Base-by-base conservation (phyloP, 2,797 vertebrate genomes). In the Danio kyathit region DNA sequence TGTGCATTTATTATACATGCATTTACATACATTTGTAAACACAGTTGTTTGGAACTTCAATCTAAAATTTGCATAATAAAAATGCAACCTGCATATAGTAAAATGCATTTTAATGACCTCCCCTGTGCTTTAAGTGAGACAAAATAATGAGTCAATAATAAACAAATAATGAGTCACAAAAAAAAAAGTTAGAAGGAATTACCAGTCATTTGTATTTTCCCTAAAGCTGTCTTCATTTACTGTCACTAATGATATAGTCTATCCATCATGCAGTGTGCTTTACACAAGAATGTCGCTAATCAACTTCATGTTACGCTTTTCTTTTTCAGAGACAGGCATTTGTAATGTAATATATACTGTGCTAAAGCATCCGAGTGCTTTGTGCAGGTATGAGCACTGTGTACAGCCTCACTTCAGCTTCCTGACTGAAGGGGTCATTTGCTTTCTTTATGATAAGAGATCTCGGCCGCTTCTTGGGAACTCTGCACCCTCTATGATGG, bases 361-460 rank as follows among this genome's bases (percentile, higher is more conserved):
- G 41, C 54, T 75, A 65, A 86, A 74, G 81, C 82, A 85, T 76
- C 6, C 19, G 59, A 63, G 48, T 1, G 13, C 21, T 43, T 6
- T 44, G 74, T 12, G 17, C 82, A 83, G 57, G 69, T 82, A 84
- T 81, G 74, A 85, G 80, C 57, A 13, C n/a, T 46, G 46, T 92
- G 91, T 91, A 91, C 90, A 57, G 83, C 73, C 17, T 81, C 85
- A 86, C 91, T 88, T 89, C 74, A 82, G 85, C 81, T 87, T 88
- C 84, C 85, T 17, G 89, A 88, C 85, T 82, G 85, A 86, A 90
- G 90, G 79, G 83, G 88, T 85, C 76, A 89, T 89, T 89, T 91
- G 91, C 86, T 88, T 77, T 7, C 66, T 1, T 67, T 52, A 88
- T 12, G 92, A 94, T 93, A 94, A 93, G 61, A 46, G 86, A 81